phyloP scores from a whole-genome alignment of 2,888 invertebrate species.

The Chironomus tentans region DNA sequence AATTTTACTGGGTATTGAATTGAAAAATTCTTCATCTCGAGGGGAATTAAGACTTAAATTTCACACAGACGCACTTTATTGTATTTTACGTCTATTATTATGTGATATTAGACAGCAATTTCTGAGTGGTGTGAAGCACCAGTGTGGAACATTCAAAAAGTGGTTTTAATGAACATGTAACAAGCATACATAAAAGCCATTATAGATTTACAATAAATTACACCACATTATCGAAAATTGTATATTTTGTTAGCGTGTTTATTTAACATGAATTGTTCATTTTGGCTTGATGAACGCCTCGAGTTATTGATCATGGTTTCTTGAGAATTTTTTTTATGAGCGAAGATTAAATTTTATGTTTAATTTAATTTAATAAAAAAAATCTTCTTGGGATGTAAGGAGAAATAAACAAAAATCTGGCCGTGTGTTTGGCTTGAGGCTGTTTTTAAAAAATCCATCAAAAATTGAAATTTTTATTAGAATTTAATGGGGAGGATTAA shows the following conservation, averaged over 20 bases:
- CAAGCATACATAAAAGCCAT: neutral
- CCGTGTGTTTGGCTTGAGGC: no score
- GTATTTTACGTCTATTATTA: no score
- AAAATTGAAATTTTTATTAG: no score
- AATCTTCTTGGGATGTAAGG: no score
- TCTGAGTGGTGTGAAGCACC: neutral
- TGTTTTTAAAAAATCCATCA: no score
- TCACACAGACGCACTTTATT: no score
- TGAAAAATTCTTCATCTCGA: neutral
- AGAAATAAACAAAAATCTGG: no score
- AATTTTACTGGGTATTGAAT: neutral
- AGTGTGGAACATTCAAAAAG: neutral
- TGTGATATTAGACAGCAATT: neutral
- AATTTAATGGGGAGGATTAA: no score
- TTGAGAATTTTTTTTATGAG: no score
- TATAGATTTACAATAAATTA: conserved; percentile 10
- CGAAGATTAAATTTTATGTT: no score
- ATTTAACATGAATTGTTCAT: neutral
- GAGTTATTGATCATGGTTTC: neutral
- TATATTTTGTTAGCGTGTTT: neutral
- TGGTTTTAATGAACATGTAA: conserved; percentile 19
- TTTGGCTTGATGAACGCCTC: neutral
- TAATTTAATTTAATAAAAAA: no score
- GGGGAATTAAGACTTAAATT: neutral
- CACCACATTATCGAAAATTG: neutral